Evolutionary conservation across 2,797 vertebrate species (phyloP), one percentile per base, ranked within the genome.

Genomic region (Anguilla marmorata): DNA sequence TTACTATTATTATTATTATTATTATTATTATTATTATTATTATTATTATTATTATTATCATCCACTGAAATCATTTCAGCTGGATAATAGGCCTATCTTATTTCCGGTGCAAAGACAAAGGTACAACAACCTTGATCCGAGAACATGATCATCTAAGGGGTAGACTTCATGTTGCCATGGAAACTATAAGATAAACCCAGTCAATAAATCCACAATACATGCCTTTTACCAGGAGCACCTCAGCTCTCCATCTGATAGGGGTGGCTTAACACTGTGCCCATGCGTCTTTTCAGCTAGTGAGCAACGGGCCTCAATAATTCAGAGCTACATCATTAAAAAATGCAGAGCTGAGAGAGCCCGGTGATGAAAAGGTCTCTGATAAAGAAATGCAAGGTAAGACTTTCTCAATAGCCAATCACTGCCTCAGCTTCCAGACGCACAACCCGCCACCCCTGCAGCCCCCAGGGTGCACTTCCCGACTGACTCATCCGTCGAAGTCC

Each of bases 111-210:
- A 76, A 74, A 76, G 33, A 41, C 41, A 84, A 83, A 84, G 11
- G 58, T 69, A 27, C 11, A 80, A 87, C 86, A 85, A 52, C 12
- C 9, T 50, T 72, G 30, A 89, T 84, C 21, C 79, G 69, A 9
- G 87, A 88, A 92, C 84, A 84, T 88, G 86, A 86, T 86, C 90
- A 90, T 85, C 76, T 88, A 89, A 90, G 89, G 69, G 90, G 91
- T 92, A 92, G 93, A 92, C 88, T 82, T 87, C 85, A 19, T 3
- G 94, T 96, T 95, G 91, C 94, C 93, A 96, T 96, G 92, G 95
- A 92, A 95, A 96, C 95, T 90, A 88, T 90, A 21, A 91, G 90
- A 52, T 89, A 87, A 92, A 90, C 90, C 88, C 79, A 85, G 94
- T 96, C 91, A 86, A 95, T 95, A 92, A 91, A 92, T 93, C 88